These are phyloP conservation scores for Caenorhabditis japonica DNA, from an alignment of 2,888 invertebrate genomes.

Conservation along the genomic window DNA sequence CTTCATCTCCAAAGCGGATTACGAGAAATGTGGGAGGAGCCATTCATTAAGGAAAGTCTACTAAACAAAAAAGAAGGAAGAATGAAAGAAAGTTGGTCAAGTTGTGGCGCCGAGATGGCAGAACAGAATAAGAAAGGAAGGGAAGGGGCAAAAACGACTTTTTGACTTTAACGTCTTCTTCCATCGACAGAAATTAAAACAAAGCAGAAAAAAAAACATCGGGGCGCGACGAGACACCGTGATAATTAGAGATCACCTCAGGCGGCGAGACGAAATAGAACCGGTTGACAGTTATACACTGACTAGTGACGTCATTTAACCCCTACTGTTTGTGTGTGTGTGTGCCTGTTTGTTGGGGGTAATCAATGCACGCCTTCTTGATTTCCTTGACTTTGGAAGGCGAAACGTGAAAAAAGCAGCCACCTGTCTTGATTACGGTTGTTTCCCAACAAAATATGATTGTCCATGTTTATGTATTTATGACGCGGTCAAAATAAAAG, in stretches of 20 bases:
- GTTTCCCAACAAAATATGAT: no score
- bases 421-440: no score
- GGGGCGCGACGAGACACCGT: constrained; percentile 30
- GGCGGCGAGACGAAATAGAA: constrained; percentile 25
- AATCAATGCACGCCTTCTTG: no score
- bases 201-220: constrained; percentile 49
- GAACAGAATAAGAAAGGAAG: constrained; percentile 30
- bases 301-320: constrained; percentile 39
- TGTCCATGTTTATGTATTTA: no score
- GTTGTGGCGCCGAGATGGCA: constrained; percentile 16
- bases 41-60: constrained; percentile 29
- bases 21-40: constrained; percentile 26
- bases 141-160: no score
- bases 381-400: no score
- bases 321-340: no score
- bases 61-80: constrained; percentile 22
- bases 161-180: constrained; percentile 16
- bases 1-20: constrained; percentile 30
- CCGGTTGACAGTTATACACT: constrained; percentile 53
- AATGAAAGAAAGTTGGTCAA: constrained; percentile 36
- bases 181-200: constrained; percentile 36
- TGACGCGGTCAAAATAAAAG: no score
- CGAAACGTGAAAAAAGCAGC: no score
- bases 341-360: constrained; percentile 32
- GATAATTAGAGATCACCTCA: constrained; percentile 28